A percentile compares a stretch with the other conserved stretches of the same genome.
Conservation (phyloP, 2,888 invertebrate genomes). For the Athripsodes cinereus region DNA sequence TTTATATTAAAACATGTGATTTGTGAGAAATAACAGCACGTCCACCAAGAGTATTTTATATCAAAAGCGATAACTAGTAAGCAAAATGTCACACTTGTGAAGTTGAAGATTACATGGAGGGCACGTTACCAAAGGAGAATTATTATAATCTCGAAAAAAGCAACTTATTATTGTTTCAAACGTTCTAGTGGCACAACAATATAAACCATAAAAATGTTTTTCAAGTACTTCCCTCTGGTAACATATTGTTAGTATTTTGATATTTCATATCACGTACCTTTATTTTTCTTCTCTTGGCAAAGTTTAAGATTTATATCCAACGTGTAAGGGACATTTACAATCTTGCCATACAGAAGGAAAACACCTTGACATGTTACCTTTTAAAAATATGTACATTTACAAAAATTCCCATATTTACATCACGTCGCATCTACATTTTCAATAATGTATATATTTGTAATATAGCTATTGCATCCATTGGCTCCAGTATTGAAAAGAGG, state of each 20-base stretch:
- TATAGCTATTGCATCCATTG: no score
- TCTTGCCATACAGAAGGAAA: constrained; percentile 4
- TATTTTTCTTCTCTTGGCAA: constrained; percentile 15
- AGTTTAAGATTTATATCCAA: constrained; percentile 19
- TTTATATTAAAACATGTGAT: no score
- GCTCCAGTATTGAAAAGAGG: no score
- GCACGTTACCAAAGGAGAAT: background rate
- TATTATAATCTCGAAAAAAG: background rate
- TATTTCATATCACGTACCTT: constrained; percentile 18
- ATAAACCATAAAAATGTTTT: constrained; percentile 1
- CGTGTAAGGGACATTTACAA: constrained; percentile 17
- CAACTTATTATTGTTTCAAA: background rate
- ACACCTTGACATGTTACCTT: constrained; percentile 17
- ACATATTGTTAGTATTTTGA: constrained; percentile 14
- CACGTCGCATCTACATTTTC: background rate
- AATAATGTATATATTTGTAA: no score
- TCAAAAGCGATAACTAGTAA: no score
- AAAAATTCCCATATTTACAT: constrained; percentile 11
- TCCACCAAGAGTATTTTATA: no score
- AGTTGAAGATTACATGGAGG: no score
- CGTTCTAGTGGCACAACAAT: background rate
- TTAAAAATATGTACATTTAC: constrained; percentile 8
- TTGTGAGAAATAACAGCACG: no score
- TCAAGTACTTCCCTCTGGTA: constrained; percentile 5
- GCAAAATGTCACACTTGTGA: no score